phyloP scores from a whole-genome alignment of 1,140 invertebrate genomes.

The Caerostris darwini region DNA sequence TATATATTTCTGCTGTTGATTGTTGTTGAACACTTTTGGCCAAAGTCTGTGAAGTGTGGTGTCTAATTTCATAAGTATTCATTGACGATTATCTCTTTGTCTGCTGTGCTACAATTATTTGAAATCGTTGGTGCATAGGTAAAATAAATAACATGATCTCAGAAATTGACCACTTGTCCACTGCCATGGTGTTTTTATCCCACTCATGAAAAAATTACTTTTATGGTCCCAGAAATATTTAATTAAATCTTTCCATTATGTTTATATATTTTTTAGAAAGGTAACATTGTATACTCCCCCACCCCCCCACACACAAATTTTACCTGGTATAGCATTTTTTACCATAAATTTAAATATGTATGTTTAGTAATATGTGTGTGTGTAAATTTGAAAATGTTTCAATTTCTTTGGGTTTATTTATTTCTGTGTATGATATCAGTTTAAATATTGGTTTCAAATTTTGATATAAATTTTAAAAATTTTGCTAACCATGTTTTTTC shows the following conservation, averaged over 20 bases:
- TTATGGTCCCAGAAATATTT: neutral
- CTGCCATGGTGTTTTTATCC: conserved; percentile 16
- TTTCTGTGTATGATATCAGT: too few relatives aligned
- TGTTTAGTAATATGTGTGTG: too few relatives aligned
- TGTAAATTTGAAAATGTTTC: too few relatives aligned
- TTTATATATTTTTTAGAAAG: neutral
- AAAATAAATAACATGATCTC: neutral
- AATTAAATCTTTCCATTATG: neutral
- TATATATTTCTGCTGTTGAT: conserved; percentile 39
- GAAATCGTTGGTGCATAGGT: neutral
- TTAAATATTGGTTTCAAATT: too few relatives aligned
- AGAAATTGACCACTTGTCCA: conserved; percentile 18
- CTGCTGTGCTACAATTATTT: conserved; percentile 22
- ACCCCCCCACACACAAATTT: too few relatives aligned
- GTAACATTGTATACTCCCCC: neutral
- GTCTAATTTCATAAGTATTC: neutral
- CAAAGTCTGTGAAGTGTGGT: neutral
- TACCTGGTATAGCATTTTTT: too few relatives aligned
- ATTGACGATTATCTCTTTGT: neutral
- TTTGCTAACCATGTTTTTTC: too few relatives aligned
- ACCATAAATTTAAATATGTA: too few relatives aligned
- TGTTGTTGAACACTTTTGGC: neutral
- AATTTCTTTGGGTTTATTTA: too few relatives aligned
- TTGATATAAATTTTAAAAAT: too few relatives aligned
- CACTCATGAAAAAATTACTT: neutral